Base-by-base conservation (phyloP, 2,113 vertebrate species). In the Apistogramma diplotaenia region DNA sequence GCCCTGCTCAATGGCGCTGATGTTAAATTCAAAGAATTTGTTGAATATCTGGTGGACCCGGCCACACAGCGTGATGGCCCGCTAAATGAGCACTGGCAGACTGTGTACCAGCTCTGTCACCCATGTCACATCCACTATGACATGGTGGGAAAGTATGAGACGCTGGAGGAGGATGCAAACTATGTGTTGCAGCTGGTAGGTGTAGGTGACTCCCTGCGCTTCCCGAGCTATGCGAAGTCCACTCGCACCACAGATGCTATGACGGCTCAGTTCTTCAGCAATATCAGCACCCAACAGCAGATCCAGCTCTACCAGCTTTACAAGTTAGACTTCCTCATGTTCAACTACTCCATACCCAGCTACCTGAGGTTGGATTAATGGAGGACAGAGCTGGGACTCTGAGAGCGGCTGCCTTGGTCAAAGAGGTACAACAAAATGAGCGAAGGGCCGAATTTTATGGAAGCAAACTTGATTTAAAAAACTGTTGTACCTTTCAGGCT, bases 241-340 rank as follows among this genome's bases (percentile, higher is more conserved):
- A 99, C 98, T 55, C 96, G 98, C 93, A 99, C 98, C 95, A 99
- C 98, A 84, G 98, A 99, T 0, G 95, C 97, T 92, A 99, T 99
- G 98, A 96, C 98, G 46, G 97, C 98, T 73, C 96, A 97, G 89
- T 99, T 99, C 95, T 99, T 99, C 96, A 96, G 97, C 93, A 99
- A 99, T 93, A 98, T 99, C 95, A 99, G 97, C 94, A 94, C 94
- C 0, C 95, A 94, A 92, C 97, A 98, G 95, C 98, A 98, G 90
- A 89, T 93, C 4, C 97, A 97, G 91, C 96, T 99, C 11, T 98
- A 97, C 84, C 96, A 99, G 90, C 97, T 99, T 89, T 99, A 99
- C 95, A 97, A 97, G 95, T 93, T 98, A 91, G 98, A 99, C 94
- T 99, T 99, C 95, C 96, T 98, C 91, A 99, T 99, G 98, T 99